These are phyloP conservation scores for Brachionus rotundiformis DNA, from an alignment of 1,140 invertebrate species.

Conservation along the genomic window DNA sequence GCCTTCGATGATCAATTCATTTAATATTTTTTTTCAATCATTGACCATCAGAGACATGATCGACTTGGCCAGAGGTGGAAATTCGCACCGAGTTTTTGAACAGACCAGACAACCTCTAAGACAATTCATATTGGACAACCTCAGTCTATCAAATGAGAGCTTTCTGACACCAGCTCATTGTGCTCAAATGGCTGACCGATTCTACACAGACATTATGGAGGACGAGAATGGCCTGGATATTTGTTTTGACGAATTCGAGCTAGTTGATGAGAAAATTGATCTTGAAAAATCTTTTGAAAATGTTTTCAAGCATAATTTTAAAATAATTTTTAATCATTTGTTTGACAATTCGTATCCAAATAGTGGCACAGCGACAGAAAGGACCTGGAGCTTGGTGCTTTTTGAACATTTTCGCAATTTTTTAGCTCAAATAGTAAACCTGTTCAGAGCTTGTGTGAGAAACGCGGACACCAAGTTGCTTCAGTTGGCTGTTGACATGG, in stretches of 20 bases:
- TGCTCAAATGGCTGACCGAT: constrained; percentile 31
- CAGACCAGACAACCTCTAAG: constrained; percentile 27
- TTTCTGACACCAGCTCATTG: not conserved
- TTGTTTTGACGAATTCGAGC: not conserved
- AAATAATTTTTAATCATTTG: not conserved
- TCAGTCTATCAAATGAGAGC: not conserved
- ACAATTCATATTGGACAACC: not conserved
- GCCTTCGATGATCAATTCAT: not conserved
- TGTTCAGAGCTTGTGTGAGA: not conserved
- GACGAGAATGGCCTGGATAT: constrained; percentile 28
- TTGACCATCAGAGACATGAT: constrained; percentile 38
- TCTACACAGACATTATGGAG: constrained; percentile 12
- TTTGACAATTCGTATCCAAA: not conserved
- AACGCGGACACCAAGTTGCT: constrained; percentile 29
- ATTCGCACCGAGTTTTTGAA: constrained; percentile 17
- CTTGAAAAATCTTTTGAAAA: constrained; percentile 24
- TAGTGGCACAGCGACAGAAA: not conserved
- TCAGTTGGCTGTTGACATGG: constrained; percentile 1
- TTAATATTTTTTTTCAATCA: constrained; percentile 40
- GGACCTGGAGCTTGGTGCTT: constrained; percentile 32
- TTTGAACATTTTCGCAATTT: constrained; percentile 21
- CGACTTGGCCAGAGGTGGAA: not conserved
- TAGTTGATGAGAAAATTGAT: constrained; percentile 4
- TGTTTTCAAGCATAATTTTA: constrained; percentile 25
- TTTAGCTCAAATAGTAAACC: constrained; percentile 6